Conservation (phyloP, 2,888 invertebrate genomes). For the Lordiphosa andalusiaca region DNA sequence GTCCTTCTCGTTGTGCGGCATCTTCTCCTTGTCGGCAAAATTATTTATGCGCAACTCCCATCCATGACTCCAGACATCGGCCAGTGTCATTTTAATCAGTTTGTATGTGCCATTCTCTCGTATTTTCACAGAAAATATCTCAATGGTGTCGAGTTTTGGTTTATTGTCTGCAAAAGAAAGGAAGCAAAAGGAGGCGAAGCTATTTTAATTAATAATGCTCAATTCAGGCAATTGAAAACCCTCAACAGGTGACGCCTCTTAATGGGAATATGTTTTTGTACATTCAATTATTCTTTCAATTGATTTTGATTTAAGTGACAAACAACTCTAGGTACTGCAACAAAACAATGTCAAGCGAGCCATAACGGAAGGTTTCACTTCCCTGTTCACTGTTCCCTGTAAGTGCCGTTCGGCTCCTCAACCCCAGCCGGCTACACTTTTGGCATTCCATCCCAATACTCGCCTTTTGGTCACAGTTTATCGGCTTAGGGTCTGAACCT, state of each 20-base stretch:
- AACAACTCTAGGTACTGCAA: neutral
- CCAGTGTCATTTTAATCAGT: constrained; percentile 83
- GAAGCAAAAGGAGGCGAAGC: neutral
- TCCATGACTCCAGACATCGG: constrained; percentile 86
- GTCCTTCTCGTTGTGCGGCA: constrained; percentile 85
- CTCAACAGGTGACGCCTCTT: constrained; percentile 13
- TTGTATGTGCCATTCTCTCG: constrained; percentile 82
- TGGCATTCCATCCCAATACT: too few relatives aligned
- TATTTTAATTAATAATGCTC: constrained; percentile 9
- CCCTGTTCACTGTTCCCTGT: too few relatives aligned
- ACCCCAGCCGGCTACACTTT: too few relatives aligned
- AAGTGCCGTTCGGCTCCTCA: too few relatives aligned
- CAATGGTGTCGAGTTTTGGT: constrained; percentile 87
- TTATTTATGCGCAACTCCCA: constrained; percentile 87
- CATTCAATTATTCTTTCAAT: constrained; percentile 37
- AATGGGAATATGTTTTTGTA: neutral
- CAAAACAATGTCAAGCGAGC: too few relatives aligned
- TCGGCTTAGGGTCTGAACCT: too few relatives aligned
- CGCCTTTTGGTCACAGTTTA: too few relatives aligned
- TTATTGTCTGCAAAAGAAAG: constrained; percentile 84
- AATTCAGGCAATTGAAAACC: constrained; percentile 33
- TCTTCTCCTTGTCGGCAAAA: constrained; percentile 86
- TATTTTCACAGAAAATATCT: constrained; percentile 84
- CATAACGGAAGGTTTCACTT: too few relatives aligned
- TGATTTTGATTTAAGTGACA: constrained; percentile 18